These are phyloP conservation scores for Balearica regulorum DNA, from an alignment of 2,797 vertebrate genomes.

Conservation along the genomic window DNA sequence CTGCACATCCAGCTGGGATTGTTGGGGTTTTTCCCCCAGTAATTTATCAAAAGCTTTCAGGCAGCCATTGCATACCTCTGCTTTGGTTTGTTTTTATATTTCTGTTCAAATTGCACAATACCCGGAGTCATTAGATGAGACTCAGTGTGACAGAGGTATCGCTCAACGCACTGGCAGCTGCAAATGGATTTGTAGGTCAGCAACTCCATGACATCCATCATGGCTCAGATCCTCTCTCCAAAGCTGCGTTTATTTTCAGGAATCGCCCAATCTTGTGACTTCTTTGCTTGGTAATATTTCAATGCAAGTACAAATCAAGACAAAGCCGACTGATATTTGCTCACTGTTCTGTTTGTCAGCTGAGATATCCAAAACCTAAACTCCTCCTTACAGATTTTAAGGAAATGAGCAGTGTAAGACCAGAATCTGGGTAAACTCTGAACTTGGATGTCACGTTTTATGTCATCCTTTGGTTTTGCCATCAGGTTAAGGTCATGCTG, in stretches of 20 bases:
- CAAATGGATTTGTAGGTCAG: background rate
- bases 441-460: background rate
- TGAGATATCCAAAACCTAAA: background rate
- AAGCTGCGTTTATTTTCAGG: background rate
- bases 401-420: background rate
- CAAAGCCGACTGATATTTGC: background rate
- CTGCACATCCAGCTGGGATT: background rate
- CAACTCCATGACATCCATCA: background rate
- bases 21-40: fast-evolving
- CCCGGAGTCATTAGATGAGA: background rate
- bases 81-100: background rate
- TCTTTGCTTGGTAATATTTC: constrained; percentile 13
- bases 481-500: background rate
- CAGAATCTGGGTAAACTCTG: background rate
- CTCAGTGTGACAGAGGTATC: background rate
- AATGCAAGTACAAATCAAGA: background rate
- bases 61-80: background rate
- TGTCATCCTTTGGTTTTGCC: background rate
- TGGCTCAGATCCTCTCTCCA: background rate
- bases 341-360: background rate
- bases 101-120: background rate
- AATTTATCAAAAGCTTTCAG: background rate
- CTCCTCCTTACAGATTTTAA: background rate
- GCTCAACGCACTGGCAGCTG: background rate
- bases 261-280: background rate